These are phyloP conservation scores for Eupithecia tripunctaria DNA, from an alignment of 2,888 invertebrate genomes.

Conservation along the genomic window DNA sequence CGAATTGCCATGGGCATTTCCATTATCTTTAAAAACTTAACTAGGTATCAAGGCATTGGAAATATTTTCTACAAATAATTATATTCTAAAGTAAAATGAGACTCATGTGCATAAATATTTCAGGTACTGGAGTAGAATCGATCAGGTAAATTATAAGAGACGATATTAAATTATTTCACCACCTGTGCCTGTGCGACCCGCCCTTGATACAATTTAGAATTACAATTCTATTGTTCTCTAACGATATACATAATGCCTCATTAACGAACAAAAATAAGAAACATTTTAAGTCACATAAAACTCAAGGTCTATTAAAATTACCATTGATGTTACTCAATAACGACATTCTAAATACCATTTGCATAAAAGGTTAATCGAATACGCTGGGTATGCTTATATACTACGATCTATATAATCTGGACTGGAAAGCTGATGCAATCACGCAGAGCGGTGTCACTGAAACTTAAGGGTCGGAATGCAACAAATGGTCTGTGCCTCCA, in stretches of 20 bases:
- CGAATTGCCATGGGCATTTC: not conserved
- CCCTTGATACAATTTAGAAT: conserved; percentile 17
- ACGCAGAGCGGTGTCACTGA: conserved; percentile 35
- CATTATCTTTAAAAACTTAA: not conserved
- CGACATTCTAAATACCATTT: conserved; percentile 49
- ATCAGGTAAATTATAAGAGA: not conserved
- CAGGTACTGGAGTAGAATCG: not conserved
- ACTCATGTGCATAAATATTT: not conserved
- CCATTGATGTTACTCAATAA: conserved; percentile 47
- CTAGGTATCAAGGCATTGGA: not conserved
- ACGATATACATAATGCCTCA: conserved; percentile 22
- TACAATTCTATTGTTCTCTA: conserved; percentile 18
- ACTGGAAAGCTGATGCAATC: conserved; percentile 46
- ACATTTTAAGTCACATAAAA: conserved; percentile 34
- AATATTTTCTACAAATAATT: not conserved
- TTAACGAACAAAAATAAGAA: conserved; percentile 30
- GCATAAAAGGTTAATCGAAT: conserved; percentile 56
- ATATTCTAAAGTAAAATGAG: not conserved
- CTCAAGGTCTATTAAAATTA: conserved; percentile 40
- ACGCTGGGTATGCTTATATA: conserved; percentile 46
- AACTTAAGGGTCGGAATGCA: conserved; percentile 36
- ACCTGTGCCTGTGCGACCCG: not conserved
- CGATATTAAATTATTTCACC: not conserved
- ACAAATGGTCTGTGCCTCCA: conserved; percentile 40
- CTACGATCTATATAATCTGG: conserved; percentile 49